Evolutionary conservation across 2,888 invertebrate species (phyloP), one percentile per base, ranked within the genome.

Genomic region (Pristionchus arcanus): DNA sequence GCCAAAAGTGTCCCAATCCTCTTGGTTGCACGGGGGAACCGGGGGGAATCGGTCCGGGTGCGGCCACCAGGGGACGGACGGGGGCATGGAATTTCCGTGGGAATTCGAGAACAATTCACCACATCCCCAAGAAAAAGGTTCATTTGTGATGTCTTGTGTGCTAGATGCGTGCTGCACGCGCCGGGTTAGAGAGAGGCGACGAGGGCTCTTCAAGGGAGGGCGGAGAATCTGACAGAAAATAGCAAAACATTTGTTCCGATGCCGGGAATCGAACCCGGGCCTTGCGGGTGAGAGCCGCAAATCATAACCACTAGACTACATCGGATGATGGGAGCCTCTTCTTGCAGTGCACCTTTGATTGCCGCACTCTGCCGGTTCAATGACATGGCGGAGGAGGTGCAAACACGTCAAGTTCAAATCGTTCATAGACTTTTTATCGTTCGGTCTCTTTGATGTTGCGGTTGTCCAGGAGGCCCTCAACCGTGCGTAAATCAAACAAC

Each of bases 241-340:
- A 63, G 81, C 77, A 37, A 63, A 68, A 49, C 31, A n/a, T 86
- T 90, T 90, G 37, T 91, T 91, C 89, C 90, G 90, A 81, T 91
- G 90, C 91, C 90, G 90, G 90, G 90, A 90, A 91, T 91, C 91
- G 90, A 90, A 91, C 91, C 90, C 91, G 90, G 91, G 90, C 90
- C 90, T 90, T 89, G 89, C 77, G 49, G 49, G 81, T 49, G 42
- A 42, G 49, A 81, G 49, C 42, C 42, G 42, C 81, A 81, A 81
- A 81, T 81, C 42, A 49, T 81, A 81, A 81, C 42, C 42, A 81
- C 81, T 81, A 81, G 49, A 81, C 42, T 49, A 49, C 81, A 81
- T 49, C 71, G 71, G 71, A 71, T 71, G 71, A 71, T 71, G 34
- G 3, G 25, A n/a, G n/a, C 25, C 0, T 4, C 11, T 7, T 21